phyloP scores from a whole-genome alignment of 2,888 invertebrate genomes.

The Ophion ellenae region DNA sequence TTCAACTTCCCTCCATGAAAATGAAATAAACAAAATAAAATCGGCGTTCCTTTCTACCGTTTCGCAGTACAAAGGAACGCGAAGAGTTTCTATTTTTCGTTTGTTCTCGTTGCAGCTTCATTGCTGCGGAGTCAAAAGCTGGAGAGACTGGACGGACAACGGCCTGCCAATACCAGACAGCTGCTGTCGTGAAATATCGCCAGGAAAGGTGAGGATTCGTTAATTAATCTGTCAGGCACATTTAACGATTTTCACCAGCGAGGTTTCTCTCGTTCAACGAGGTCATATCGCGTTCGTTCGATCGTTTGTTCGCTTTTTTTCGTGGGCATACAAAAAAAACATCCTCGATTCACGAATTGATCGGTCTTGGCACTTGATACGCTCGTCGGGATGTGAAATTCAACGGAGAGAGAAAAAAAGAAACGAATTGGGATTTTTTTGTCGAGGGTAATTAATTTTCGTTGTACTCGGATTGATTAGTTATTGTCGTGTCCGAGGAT shows the following conservation, averaged over 20 bases:
- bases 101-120: conserved; percentile 85
- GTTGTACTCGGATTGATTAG: no score
- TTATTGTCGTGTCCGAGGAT: no score
- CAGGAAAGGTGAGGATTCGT: conserved; percentile 84
- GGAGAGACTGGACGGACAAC: conserved; percentile 90
- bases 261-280: not conserved
- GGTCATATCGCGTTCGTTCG: not conserved
- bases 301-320: not conserved
- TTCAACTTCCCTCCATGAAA: not conserved
- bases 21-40: no score
- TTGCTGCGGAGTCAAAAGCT: conserved; percentile 93
- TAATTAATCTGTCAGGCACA: conserved; percentile 26
- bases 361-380: no score
- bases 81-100: not conserved
- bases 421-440: no score
- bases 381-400: no score
- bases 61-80: conserved; percentile 11
- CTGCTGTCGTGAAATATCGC: conserved; percentile 88
- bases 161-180: conserved; percentile 88
- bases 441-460: no score
- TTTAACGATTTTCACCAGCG: not conserved
- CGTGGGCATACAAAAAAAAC: no score
- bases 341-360: no score
- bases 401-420: no score
- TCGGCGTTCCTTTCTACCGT: conserved; percentile 21